Evolutionary conservation across 2,888 invertebrate species (phyloP).

Genomic region (Ecliptopera silaceata): DNA sequence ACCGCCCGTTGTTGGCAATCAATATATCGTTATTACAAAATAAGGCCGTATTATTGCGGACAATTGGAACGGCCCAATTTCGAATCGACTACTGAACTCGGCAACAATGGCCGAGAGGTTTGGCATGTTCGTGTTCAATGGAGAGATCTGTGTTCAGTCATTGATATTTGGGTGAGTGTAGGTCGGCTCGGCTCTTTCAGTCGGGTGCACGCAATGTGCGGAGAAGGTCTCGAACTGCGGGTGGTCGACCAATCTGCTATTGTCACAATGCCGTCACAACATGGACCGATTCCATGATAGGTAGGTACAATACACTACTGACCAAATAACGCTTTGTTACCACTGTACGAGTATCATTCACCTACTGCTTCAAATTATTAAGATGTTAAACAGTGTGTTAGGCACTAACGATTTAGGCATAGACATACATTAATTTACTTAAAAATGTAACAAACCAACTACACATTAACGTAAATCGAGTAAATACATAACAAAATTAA

Average conservation of each 20-base stretch:
- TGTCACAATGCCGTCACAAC: conserved; percentile 65
- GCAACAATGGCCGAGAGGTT: conserved; percentile 31
- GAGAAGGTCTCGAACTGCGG: conserved; percentile 55
- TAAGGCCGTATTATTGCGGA: conserved; percentile 56
- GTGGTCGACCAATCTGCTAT: conserved; percentile 59
- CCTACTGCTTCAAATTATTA: no score
- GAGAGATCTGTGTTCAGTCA: conserved; percentile 53
- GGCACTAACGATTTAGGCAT: no score
- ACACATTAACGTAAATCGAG: no score
- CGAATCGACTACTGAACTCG: conserved; percentile 55
- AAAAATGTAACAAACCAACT: no score
- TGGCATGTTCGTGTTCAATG: conserved; percentile 42
- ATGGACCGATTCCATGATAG: conserved; percentile 43
- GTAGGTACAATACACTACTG: no score
- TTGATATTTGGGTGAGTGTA: conserved; percentile 61
- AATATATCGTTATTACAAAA: conserved; percentile 51
- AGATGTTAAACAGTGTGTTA: no score
- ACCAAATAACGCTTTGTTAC: conserved; percentile 6
- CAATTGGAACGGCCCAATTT: conserved; percentile 68
- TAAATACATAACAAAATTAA: no score
- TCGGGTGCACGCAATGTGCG: conserved; percentile 60
- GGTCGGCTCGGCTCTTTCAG: conserved; percentile 57
- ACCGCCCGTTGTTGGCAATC: conserved; percentile 45
- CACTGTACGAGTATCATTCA: not conserved
- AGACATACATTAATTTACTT: no score